Conservation (phyloP, 2,888 invertebrate species). For the Polietes domitor region DNA sequence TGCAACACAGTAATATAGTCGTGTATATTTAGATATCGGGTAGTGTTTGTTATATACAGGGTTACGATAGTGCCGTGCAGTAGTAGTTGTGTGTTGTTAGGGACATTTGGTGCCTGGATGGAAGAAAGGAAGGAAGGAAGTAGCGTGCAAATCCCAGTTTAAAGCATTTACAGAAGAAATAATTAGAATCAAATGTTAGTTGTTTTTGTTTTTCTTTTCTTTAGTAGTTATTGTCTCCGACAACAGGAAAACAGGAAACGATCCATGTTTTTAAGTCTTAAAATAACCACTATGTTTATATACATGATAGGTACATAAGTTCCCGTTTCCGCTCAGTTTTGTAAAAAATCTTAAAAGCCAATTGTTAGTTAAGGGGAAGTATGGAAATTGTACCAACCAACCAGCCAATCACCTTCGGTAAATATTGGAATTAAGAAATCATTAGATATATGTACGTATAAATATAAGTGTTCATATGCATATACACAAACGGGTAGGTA, state of each 20-base stretch:
- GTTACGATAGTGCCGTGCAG: conserved; percentile 60
- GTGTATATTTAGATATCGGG: background rate
- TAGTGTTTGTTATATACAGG: background rate
- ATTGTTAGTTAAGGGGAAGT: conserved; percentile 17
- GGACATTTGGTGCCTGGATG: conserved; percentile 71
- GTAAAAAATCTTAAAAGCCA: conserved; percentile 25
- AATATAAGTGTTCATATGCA: conserved; percentile 1
- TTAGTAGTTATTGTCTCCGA: background rate
- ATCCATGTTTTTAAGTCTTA: background rate
- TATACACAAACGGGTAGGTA: background rate
- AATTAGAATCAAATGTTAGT: conserved; percentile 78
- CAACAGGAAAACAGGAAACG: background rate
- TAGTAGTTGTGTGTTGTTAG: conserved; percentile 62
- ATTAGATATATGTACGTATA: conserved; percentile 9
- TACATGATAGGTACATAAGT: background rate
- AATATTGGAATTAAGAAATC: conserved; percentile 19
- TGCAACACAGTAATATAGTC: background rate
- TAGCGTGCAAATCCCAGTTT: conserved; percentile 59
- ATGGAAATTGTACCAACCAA: conserved; percentile 7
- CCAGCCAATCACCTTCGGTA: conserved; percentile 58
- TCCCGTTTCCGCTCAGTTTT: background rate
- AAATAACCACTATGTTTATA: background rate
- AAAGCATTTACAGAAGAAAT: conserved; percentile 66
- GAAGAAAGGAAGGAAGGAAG: conserved; percentile 53
- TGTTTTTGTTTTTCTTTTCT: background rate